Conservation (phyloP, 2,797 vertebrate genomes). For the Coluber constrictor region DNA sequence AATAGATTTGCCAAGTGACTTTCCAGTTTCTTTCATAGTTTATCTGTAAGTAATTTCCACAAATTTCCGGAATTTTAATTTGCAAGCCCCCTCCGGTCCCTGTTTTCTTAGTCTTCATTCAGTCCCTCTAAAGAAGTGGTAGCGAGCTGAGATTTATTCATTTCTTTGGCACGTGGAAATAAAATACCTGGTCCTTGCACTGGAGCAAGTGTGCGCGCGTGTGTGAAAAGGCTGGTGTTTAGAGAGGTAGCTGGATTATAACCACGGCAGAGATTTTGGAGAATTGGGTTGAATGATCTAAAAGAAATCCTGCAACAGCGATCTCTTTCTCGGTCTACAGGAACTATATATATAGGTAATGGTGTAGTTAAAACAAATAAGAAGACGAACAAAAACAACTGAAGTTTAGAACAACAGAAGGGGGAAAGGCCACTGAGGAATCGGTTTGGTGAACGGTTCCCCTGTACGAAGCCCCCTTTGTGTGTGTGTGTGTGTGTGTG, state of each 20-base stretch:
- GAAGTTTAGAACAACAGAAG: background rate
- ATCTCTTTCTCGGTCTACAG: background rate
- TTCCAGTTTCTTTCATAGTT: background rate
- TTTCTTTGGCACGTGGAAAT: background rate
- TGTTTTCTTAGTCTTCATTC: background rate
- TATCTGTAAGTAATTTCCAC: background rate
- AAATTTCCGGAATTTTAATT: background rate
- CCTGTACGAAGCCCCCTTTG: background rate
- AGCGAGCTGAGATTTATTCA: background rate
- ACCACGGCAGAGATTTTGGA: background rate
- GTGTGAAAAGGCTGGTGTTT: fast-evolving
- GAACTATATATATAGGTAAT: background rate
- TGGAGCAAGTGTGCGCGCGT: fast-evolving
- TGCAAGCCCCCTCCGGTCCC: background rate
- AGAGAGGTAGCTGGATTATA: fast-evolving
- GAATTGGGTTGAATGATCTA: background rate
- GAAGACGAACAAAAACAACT: background rate
- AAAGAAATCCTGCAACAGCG: background rate
- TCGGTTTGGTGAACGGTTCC: background rate
- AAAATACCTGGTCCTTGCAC: background rate
- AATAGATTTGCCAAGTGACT: background rate
- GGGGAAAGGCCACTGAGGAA: background rate
- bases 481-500: background rate
- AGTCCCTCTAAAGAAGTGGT: background rate
- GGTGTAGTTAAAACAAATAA: background rate